Percentiles rank a stretch among this genome's conserved stretches.
These are phyloP conservation scores for Drosophila borborema DNA, from an alignment of 2,888 invertebrate species.

Conservation along the genomic window DNA sequence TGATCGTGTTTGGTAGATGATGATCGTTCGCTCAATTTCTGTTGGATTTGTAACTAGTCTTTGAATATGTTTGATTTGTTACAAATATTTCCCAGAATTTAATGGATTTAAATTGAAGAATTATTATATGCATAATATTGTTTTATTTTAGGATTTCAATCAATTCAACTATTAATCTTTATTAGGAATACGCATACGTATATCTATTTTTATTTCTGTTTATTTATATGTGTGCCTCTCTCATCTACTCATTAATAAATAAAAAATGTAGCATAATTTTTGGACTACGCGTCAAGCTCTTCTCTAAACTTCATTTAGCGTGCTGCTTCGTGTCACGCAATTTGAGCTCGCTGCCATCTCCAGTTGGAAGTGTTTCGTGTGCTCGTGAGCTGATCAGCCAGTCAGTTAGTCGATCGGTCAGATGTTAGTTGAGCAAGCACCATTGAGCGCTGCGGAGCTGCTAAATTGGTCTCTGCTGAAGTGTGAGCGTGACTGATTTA, in stretches of 20 bases:
- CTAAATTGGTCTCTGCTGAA: slow-evolving; percentile 16
- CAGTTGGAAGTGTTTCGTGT: slow-evolving; percentile 8
- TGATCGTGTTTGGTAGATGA: neutral
- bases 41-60: neutral
- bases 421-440: slow-evolving; percentile 62
- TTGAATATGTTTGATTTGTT: neutral
- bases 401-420: slow-evolving; percentile 13
- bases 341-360: neutral
- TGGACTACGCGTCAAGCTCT: neutral
- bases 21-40: neutral
- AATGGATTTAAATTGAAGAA: no score
- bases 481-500: slow-evolving; percentile 12
- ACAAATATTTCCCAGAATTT: neutral
- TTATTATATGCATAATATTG: no score
- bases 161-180: no score
- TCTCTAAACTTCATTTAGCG: neutral
- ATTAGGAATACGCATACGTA: no score
- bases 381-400: slow-evolving; percentile 12
- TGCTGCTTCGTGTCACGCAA: neutral
- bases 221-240: neutral
- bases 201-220: no score
- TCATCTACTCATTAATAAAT: neutral
- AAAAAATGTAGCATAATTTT: neutral
- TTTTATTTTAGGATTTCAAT: no score
- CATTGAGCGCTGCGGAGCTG: slow-evolving; percentile 65